Base-by-base conservation (phyloP, 2,888 invertebrate genomes). In the Pandemis corylana region DNA sequence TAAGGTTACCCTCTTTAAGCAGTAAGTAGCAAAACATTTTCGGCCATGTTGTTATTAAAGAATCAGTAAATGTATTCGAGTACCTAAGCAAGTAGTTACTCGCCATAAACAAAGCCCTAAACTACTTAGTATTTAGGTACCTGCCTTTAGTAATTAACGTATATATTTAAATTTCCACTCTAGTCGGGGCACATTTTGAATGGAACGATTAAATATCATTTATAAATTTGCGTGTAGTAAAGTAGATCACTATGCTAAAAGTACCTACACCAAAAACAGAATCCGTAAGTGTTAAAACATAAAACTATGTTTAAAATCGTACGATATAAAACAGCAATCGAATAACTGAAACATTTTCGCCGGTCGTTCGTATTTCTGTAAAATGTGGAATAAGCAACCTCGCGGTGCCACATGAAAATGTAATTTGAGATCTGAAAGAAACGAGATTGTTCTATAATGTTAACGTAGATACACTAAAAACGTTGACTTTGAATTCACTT, bases 371-470 rank as follows among this genome's bases (percentile, higher is more conserved):
- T 69, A 74, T 74, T 69, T 74, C 73, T 65, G 65, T 70, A 74
- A 70, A 70, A 70, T 74, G 61, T 66, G 74, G 64, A 69, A 74
- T 70, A 74, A 74, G 69, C 49, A 70, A 69, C 65, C 69, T 70
- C 69, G 74, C 49, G 20, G 68, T 53, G 65, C 65, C 69, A 53
- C 69, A 74, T 74, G 69, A 70, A 74, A 74, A 74, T 65, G 74
- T 74, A 69, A 74, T 74, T 74, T 74, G 74, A 69, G 65, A 61
- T 70, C 65, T 51, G 64, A 73, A 70, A 74, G 74, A 70, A 70
- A 51, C 61, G 65, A 74, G 70, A 70, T 74, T 74, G 74, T 74
- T 61, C 69, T 74, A 65, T 59, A 69, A 65, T 69, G 61, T 69
- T 65, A 51, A 70, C 61, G 66, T 36, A 51, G 49, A 1, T 53